Evolutionary conservation across 2,113 vertebrate genomes (phyloP).

Genomic region (Hirundichthys speculiger): DNA sequence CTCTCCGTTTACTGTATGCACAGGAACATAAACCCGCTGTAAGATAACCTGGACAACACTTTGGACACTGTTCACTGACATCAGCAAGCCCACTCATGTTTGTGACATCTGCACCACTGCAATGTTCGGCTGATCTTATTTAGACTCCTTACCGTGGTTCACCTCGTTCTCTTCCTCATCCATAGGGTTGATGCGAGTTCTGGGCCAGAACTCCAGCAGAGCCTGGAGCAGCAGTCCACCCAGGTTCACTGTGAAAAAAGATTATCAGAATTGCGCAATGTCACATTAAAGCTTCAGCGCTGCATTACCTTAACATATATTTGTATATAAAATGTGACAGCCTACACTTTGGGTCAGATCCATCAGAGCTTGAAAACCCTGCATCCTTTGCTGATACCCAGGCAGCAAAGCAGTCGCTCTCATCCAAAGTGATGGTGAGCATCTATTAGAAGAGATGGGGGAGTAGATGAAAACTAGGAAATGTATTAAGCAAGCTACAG

Average conservation of each 20-base stretch:
- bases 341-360: slow-evolving; percentile 96
- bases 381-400: slow-evolving; percentile 99
- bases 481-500: neutral
- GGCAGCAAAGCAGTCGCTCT: slow-evolving; percentile 98
- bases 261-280: fast-evolving
- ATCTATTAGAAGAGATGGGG: slow-evolving; percentile 81
- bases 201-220: slow-evolving; percentile 96
- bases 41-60: neutral
- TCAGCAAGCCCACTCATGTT: neutral
- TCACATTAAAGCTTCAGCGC: neutral
- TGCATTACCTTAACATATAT: neutral
- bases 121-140: neutral
- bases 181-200: slow-evolving; percentile 95
- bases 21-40: slow-evolving; percentile 1
- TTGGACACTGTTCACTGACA: neutral
- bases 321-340: slow-evolving; percentile 18
- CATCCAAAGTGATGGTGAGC: slow-evolving; percentile 97
- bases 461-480: neutral
- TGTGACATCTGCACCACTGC: neutral
- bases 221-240: slow-evolving; percentile 96
- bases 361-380: slow-evolving; percentile 95
- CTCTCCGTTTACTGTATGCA: slow-evolving; percentile 90
- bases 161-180: slow-evolving; percentile 98
- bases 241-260: slow-evolving; percentile 87
- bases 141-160: slow-evolving; percentile 81